A percentile compares a stretch with the other conserved stretches of the same genome.
Conservation (phyloP, 2,113 vertebrate species). For the Passer domesticus region DNA sequence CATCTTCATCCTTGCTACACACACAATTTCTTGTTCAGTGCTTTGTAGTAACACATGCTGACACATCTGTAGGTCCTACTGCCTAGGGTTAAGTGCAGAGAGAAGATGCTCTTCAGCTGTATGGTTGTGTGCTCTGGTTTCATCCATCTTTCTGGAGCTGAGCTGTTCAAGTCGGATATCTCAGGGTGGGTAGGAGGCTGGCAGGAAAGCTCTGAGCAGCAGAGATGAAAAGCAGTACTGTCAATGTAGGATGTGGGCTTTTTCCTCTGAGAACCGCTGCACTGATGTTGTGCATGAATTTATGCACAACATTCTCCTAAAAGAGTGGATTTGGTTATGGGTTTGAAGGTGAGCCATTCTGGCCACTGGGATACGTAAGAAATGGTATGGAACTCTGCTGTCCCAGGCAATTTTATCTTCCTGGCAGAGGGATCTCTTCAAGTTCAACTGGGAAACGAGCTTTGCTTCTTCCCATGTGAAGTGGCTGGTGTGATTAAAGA, state of each 20-base stretch:
- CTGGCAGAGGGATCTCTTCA: not conserved
- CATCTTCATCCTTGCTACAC: not conserved
- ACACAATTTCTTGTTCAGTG: not conserved
- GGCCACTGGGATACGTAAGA: not conserved
- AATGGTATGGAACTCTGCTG: not conserved
- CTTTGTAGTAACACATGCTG: not conserved
- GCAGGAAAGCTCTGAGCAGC: not conserved
- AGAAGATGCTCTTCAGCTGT: not conserved
- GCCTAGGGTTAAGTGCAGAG: not conserved
- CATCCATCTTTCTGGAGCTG: not conserved
- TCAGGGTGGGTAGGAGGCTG: not conserved
- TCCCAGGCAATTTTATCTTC: not conserved
- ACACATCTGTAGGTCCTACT: not conserved
- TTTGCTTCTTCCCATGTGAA: not conserved
- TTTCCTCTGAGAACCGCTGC: not conserved
- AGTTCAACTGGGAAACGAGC: not conserved
- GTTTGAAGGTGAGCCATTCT: not conserved
- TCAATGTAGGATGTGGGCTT: not conserved
- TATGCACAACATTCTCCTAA: not conserved
- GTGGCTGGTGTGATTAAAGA: not conserved
- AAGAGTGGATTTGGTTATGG: not conserved
- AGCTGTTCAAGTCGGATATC: not conserved
- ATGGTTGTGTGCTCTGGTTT: not conserved
- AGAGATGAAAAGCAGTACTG: not conserved
- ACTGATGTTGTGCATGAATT: not conserved